phyloP scores from a whole-genome alignment of 2,888 invertebrate species.

The Polylopha cassiicola region DNA sequence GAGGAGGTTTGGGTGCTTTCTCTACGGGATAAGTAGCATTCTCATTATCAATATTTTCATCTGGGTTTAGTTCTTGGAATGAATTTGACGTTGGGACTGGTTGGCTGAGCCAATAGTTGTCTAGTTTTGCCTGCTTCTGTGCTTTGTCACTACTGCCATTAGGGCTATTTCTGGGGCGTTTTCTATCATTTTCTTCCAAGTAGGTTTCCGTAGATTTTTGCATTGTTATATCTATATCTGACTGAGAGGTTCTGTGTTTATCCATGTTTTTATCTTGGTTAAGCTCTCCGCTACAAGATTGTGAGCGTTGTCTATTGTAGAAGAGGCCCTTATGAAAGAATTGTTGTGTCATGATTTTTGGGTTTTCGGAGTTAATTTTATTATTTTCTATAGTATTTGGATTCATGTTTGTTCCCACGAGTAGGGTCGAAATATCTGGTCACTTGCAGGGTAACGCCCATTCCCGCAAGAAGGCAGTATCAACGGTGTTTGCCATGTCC shows the following conservation, averaged over 20 bases:
- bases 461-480: slow-evolving; percentile 13
- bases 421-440: slow-evolving; percentile 5
- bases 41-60: neutral
- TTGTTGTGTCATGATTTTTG: neutral
- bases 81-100: neutral
- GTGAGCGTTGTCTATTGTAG: neutral
- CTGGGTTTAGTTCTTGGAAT: neutral
- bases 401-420: slow-evolving; percentile 8
- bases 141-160: neutral
- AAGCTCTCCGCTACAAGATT: neutral
- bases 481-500: slow-evolving; percentile 12
- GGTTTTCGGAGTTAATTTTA: neutral
- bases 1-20: slow-evolving; percentile 12
- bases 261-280: neutral
- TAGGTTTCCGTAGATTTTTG: no score
- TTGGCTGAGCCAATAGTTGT: neutral
- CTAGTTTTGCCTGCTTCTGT: neutral
- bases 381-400: neutral
- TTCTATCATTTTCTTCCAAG: neutral
- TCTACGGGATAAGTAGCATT: neutral
- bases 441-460: slow-evolving; percentile 9
- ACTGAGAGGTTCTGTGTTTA: no score
- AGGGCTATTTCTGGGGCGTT: neutral
- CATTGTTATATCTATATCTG: no score
- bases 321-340: neutral